Evolutionary conservation across 2,113 vertebrate species (phyloP), one percentile per base, ranked within the genome.

Genomic region (Toxotes jaculatrix): DNA sequence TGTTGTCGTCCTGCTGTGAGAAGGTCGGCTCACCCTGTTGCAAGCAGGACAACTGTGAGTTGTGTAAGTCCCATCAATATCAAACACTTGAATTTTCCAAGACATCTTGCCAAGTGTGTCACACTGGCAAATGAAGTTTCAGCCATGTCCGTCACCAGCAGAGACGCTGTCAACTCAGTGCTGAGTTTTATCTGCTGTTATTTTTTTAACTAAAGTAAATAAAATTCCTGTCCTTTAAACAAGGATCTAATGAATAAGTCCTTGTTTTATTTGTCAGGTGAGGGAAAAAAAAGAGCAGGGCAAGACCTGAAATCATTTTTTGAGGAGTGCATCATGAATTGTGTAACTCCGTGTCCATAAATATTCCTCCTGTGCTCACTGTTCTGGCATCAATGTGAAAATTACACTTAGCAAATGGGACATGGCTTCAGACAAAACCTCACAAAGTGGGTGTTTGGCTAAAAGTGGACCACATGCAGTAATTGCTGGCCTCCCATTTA

Each of bases 401-500:
- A 74, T 67, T 69, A 19, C 53, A 17, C 47, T 76, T 12, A 23
- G 7, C 53, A 43, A 76, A 73, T 79, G 57, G 65, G 55, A 83
- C 79, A 51, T 43, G 77, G 64, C 66, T 77, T 79, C 23, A 62
- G 74, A 81, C 56, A 81, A 83, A 71, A 61, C 56, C 71, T 85
- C 67, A 67, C 60, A 56, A 83, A 83, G 76, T 79, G 62, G 73
- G 79, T 7, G 32, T 86, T 83, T 74, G 64, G 76, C 80, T 68
- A 65, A 5, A 40, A 80, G 71, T 49, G 56, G 21, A 74, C 32
- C 56, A 42, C 31, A 67, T 67, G 45, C 59, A 40, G 59, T 69
- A 79, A 86, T 83, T 74, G 34, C 62, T 76, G 23, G 4, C 66
- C 84, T 86, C 77, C 74, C 21, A 68, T 85, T 85, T 47, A 32